Evolutionary conservation across 2,888 invertebrate genomes (phyloP), one percentile per base, ranked within the genome.

Genomic region (Amphimallon solstitiale): DNA sequence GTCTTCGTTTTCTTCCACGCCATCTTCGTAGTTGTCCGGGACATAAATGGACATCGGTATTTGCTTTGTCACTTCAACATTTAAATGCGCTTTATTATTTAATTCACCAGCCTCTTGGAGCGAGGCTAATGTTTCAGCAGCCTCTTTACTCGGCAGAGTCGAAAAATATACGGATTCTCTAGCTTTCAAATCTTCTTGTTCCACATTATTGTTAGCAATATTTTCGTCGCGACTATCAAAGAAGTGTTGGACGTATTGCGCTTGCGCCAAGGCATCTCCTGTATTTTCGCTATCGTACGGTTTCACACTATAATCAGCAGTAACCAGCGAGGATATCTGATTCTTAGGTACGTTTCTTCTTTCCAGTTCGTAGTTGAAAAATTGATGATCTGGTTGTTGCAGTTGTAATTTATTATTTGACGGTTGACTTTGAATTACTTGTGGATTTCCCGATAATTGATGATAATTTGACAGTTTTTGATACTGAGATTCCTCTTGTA

Each of bases 101-200:
- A 84, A 79, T 75, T 86, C 85, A 49, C 86, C 85, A 12, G 86
- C 84, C 56, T 86, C 86, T 68, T 88, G 87, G 1, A 87, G 81
- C 65, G 88, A 85, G 0, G 87, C 87, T 63, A 88, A 75, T 34
- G 86, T 85, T 51, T 88, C 88, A 9, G 88, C 88, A 0, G 87
- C 86, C 77, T 89, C 86, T 19, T 87, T 85, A 69, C 86, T 89
- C 10, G 89, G 88, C 29, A 90, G 80, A 0, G 17, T 66, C 38
- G 29, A 59, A 34, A 37, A 65, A 10, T 34, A 71, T 51, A 17
- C 69, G 37, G 67, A 4, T n/a, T 52, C 51, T 45, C 71, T 71
- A 1, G 72, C 67, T 68, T 73, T 72, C 3, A 74, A 73, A 29
- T 59, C 15, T 17, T 78, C 77, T 7, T 76, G 71, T 68, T 78